Percentiles rank a stretch among this genome's conserved stretches.
Evolutionary conservation across 2,113 vertebrate species (phyloP).

Genomic region (Muntiacus muntjak): DNA sequence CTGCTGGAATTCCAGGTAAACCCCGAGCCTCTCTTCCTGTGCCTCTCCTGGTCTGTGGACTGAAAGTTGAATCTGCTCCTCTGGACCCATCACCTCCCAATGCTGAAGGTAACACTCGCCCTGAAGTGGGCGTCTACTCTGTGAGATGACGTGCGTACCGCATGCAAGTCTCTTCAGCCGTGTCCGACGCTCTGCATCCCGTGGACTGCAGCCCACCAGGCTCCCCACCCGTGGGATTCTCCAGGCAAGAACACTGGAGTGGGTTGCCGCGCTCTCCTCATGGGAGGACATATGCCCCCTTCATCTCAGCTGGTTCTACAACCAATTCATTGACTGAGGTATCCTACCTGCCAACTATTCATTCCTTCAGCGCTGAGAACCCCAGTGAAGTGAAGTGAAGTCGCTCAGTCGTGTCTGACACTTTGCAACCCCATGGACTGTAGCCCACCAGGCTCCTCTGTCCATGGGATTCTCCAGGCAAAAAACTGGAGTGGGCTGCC

Average conservation of each 20-base stretch:
- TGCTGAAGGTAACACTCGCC: fast-evolving
- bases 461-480: neutral
- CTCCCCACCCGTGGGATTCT: neutral
- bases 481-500: neutral
- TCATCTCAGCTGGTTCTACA: neutral
- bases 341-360: neutral
- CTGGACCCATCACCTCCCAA: neutral
- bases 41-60: neutral
- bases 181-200: fast-evolving
- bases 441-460: neutral
- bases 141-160: fast-evolving
- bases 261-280: neutral
- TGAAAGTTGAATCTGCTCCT: neutral
- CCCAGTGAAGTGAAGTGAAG: neutral
- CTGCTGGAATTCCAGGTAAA: neutral
- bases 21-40: fast-evolving
- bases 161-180: neutral
- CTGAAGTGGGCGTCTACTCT: neutral
- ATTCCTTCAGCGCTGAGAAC: neutral
- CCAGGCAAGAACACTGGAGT: neutral
- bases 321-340: neutral
- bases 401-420: fast-evolving
- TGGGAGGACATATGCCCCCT: fast-evolving
- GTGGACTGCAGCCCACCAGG: fast-evolving
- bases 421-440: neutral